Conservation (phyloP, 2,888 invertebrate species). For the Idaea dimidiata region DNA sequence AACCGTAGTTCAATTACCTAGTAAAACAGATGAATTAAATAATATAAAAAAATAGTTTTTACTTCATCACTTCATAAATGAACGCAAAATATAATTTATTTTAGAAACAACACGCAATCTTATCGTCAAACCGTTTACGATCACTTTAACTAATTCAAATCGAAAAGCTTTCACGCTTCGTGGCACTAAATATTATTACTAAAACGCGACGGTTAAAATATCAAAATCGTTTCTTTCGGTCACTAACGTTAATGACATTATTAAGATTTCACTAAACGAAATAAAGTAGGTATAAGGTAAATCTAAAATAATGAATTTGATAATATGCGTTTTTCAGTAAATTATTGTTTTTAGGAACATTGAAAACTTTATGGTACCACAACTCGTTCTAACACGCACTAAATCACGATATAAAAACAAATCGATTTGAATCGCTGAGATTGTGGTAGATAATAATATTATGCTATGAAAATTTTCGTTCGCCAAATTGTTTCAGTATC, state of each 20-base stretch:
- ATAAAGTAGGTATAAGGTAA: background rate
- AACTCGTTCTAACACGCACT: too few relatives aligned
- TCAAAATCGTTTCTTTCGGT: background rate
- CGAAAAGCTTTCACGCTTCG: conserved; percentile 15
- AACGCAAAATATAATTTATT: conserved; percentile 1
- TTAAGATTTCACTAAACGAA: background rate
- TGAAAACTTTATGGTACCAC: too few relatives aligned
- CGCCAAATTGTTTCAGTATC: background rate
- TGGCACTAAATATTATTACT: conserved; percentile 13
- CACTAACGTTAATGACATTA: background rate
- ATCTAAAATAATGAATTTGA: background rate
- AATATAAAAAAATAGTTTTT: background rate
- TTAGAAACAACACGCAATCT: conserved; percentile 1
- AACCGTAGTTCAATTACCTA: too few relatives aligned
- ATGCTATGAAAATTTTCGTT: too few relatives aligned
- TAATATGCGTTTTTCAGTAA: background rate
- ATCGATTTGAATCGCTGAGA: too few relatives aligned
- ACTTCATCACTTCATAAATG: background rate
- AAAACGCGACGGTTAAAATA: background rate
- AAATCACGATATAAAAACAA: too few relatives aligned
- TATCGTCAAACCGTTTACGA: conserved; percentile 13
- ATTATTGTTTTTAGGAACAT: background rate
- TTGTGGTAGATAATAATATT: too few relatives aligned
- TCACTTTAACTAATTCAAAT: conserved; percentile 16
- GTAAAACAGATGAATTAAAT: background rate